Base-by-base conservation (phyloP, 1,140 invertebrate species). In the Habropoda laboriosa region DNA sequence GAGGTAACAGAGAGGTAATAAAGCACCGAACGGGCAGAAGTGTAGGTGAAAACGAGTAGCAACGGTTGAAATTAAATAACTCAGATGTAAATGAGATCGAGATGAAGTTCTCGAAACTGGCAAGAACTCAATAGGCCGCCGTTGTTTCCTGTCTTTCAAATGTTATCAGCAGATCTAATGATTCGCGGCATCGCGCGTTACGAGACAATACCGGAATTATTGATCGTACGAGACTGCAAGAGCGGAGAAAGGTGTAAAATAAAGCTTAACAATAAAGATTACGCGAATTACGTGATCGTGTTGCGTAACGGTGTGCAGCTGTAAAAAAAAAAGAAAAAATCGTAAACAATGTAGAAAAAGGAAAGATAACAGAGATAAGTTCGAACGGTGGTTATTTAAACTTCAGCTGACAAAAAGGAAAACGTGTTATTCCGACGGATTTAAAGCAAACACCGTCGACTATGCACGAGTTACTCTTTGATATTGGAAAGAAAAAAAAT, bases 201-300 rank as follows among this genome's bases (percentile, higher is more conserved):
- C 70, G 57, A 45, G 40, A 73, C 42, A 73, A 49, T 73, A 18
- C 70, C 24, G n/a, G 7, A 35, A 21, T 24, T 21, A 30, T 8
- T 4, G 55, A 21, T 45, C 45, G 35, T 40, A 47, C 27, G 32
- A 73, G 49, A 61, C 13, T 21, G 30, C n/a, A n/a, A 47, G 27
- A 73, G 38, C 1, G 42, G 53, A 73, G 27, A 73, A 72, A 57
- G 27, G 40, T 35, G 12, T 10, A 57, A 35, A 38, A 45, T 8
- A 12, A 47, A 45, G 30, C 12, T 58, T 12, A 47, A 47, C 12
- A 30, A 42, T 8, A 3, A 35, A 42, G 13, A 12, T 71, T 42
- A 58, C 58, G 24, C 18, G 13, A 10, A 72, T 13, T 2, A 24
- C 5, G n/a, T 16, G 38, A 61, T 12, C 35, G 5, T 60, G 35